A percentile compares a stretch with the other conserved stretches of the same genome.
phyloP scores from a whole-genome alignment of 2,113 vertebrate species.

The Canis aureus region DNA sequence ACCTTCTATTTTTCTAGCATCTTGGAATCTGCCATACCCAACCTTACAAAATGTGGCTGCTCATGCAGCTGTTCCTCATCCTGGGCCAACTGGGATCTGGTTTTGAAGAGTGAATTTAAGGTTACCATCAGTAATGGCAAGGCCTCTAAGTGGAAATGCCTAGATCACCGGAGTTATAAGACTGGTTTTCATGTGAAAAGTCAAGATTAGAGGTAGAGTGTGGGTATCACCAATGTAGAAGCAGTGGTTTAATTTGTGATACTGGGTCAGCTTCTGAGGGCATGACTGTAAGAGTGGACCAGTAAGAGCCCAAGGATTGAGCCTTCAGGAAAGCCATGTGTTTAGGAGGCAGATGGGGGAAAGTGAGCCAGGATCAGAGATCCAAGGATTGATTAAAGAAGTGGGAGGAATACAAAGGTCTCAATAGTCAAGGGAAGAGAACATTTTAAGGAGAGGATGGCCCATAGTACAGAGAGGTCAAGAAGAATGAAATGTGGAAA shows the following conservation, averaged over 20 bases:
- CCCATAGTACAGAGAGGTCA: not conserved
- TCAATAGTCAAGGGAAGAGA: not conserved
- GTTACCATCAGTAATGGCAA: not conserved
- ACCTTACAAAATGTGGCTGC: not conserved
- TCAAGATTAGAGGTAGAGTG: not conserved
- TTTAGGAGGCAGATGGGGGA: not conserved
- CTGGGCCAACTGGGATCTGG: not conserved
- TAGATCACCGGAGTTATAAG: not conserved
- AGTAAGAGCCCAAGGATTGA: not conserved
- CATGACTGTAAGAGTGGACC: not conserved
- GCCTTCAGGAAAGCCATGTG: not conserved
- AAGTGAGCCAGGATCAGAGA: not conserved
- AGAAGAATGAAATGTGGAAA: not conserved
- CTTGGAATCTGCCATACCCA: not conserved
- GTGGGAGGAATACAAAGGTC: not conserved
- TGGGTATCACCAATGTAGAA: not conserved
- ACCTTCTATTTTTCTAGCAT: not conserved
- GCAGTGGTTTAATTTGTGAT: not conserved
- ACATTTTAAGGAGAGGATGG: not conserved
- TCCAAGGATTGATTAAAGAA: not conserved
- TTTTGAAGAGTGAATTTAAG: slow-evolving; percentile 45
- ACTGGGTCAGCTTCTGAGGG: not conserved
- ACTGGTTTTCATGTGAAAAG: not conserved
- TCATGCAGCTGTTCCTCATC: not conserved
- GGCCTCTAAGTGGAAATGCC: not conserved